Base-by-base conservation (phyloP, 2,888 invertebrate genomes). In the Seira sanloemensis region DNA sequence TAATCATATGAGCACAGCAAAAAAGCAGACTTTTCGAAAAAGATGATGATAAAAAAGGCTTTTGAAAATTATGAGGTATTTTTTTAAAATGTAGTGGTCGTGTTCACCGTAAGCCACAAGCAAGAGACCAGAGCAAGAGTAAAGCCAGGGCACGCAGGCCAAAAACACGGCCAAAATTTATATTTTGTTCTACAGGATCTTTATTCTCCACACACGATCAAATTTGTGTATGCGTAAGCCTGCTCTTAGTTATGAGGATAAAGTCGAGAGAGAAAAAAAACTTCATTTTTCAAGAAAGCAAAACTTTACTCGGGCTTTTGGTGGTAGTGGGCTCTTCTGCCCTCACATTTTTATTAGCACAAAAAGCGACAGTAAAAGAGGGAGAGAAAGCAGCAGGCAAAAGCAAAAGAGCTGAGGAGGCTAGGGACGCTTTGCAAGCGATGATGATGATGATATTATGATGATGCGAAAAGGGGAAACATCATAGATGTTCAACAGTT, bases 401-500 rank as follows among this genome's bases (percentile, higher is more conserved):
- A 37, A 37, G 12, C 12, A 37, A 37, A n/a, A n/a, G n/a, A n/a
- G n/a, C n/a, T n/a, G n/a, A n/a, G n/a, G n/a, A n/a, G n/a, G n/a
- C n/a, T 37, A 37, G 4, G 37, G 12, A 7, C 5, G 5, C 12
- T 37, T 37, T 37, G 37, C 12, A 37, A 12, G 12, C 37, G 37
- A 12, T 37, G 37, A 37, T 37, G 12, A 7, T 37, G 37, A 12
- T 37, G 12, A 37, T 7, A 37, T 12, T 18, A 58, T 37, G 54
- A 54, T 50, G 54, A 76, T 76, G 66, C 66, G 37, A 58, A 2
- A 65, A 19, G 76, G 54, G 66, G 26, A 76, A 67, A 68, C 26
- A 37, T 27, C 7, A 78, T 37, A 37, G 37, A 71, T 58, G 71
- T 78, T 78, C 78, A 78, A 78, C 78, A 78, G 78, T 78, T 78